Percentiles rank a stretch among this genome's conserved stretches.
Evolutionary conservation across 2,797 vertebrate species (phyloP).

Genomic region (Gymnocypris eckloni): DNA sequence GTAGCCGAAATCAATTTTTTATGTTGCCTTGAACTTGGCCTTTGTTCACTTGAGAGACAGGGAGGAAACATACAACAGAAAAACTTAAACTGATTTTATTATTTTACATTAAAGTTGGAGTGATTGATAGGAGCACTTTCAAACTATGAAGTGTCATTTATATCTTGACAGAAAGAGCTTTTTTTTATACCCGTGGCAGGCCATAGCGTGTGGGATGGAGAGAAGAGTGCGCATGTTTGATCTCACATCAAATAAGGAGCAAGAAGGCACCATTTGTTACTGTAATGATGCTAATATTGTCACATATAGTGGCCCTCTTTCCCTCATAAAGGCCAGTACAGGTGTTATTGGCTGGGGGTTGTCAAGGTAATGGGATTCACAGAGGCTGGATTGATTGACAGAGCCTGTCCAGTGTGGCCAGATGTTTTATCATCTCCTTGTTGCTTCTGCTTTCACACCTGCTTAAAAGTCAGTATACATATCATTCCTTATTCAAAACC

Average conservation of each 20-base stretch:
- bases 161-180: slow-evolving; percentile 74
- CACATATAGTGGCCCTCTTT: slow-evolving; percentile 42
- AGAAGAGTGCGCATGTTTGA: slow-evolving; percentile 34
- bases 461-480: slow-evolving; percentile 43
- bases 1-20: slow-evolving; percentile 83
- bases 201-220: slow-evolving; percentile 24
- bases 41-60: slow-evolving; percentile 63
- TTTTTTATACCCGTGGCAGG: slow-evolving; percentile 49
- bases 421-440: slow-evolving; percentile 47
- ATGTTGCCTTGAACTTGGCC: slow-evolving; percentile 78
- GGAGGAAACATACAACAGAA: slow-evolving; percentile 38
- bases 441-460: slow-evolving; percentile 33
- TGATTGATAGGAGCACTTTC: slow-evolving; percentile 83
- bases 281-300: slow-evolving; percentile 64
- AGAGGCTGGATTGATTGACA: slow-evolving; percentile 55
- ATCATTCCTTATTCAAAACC: slow-evolving; percentile 39
- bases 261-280: slow-evolving; percentile 60
- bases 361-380: slow-evolving; percentile 42
- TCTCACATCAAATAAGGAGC: slow-evolving; percentile 24
- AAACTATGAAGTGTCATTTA: slow-evolving; percentile 79
- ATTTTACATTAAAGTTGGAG: slow-evolving; percentile 82
- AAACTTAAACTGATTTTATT: slow-evolving; percentile 77
- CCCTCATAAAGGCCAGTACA: slow-evolving; percentile 50
- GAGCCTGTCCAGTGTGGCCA: slow-evolving; percentile 34
- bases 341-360: slow-evolving; percentile 51